These are phyloP conservation scores for Selenia dentaria DNA, from an alignment of 2,888 invertebrate species.

Conservation along the genomic window DNA sequence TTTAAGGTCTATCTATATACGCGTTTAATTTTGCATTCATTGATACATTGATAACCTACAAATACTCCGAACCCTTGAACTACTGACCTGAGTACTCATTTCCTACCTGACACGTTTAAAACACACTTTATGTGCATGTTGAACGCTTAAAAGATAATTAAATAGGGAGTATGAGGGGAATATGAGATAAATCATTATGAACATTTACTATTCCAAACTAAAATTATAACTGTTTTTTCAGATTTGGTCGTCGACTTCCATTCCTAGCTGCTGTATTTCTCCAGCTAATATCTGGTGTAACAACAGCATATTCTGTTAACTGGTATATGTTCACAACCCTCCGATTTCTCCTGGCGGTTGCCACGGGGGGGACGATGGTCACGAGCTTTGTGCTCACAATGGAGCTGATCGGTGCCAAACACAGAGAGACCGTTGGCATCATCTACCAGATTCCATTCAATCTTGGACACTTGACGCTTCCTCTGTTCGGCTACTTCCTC, in stretches of 20 bases:
- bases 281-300: slow-evolving; percentile 89
- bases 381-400: slow-evolving; percentile 89
- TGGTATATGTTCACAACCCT: slow-evolving; percentile 87
- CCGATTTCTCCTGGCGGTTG: slow-evolving; percentile 89
- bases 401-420: slow-evolving; percentile 86
- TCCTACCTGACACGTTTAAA: slow-evolving; percentile 21
- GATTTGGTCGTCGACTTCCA: slow-evolving; percentile 90
- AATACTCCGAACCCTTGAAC: slow-evolving; percentile 26
- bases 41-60: slow-evolving; percentile 19
- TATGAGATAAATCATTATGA: slow-evolving; percentile 7
- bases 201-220: background rate
- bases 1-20: slow-evolving; percentile 14
- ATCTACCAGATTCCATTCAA: slow-evolving; percentile 88
- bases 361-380: slow-evolving; percentile 93
- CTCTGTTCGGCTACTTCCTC: slow-evolving; percentile 86
- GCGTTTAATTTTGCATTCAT: slow-evolving; percentile 10
- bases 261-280: slow-evolving; percentile 89
- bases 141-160: slow-evolving; percentile 1
- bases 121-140: slow-evolving; percentile 1
- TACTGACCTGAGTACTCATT: slow-evolving; percentile 24
- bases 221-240: slow-evolving; percentile 49
- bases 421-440: slow-evolving; percentile 88
- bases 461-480: slow-evolving; percentile 87
- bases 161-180: no score
- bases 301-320: slow-evolving; percentile 88